A percentile compares a stretch with the other conserved stretches of the same genome.
Evolutionary conservation across 2,113 vertebrate species (phyloP).

Genomic region (Pseudois nayaur): DNA sequence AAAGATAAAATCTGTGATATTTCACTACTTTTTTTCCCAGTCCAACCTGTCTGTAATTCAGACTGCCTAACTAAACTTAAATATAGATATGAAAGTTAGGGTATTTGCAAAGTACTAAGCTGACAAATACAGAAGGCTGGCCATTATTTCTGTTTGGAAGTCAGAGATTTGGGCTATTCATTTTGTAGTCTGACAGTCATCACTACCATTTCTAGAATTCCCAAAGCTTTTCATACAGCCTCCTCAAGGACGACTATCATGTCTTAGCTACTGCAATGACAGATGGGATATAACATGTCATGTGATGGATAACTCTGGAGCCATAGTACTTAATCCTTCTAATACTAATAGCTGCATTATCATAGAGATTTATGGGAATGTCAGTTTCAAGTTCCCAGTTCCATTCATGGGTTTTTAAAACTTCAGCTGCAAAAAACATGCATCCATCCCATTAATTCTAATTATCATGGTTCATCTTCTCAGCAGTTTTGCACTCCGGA

Average conservation of each 20-base stretch:
- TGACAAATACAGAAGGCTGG: constrained; percentile 82
- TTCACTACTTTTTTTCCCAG: constrained; percentile 8
- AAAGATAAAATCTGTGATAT: constrained; percentile 55
- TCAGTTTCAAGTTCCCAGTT: constrained; percentile 89
- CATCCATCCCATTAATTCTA: constrained; percentile 93
- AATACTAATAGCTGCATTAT: constrained; percentile 90
- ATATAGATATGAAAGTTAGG: constrained; percentile 45
- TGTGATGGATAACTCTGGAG: constrained; percentile 88
- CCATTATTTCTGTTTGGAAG: constrained; percentile 79
- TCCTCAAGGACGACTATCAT: constrained; percentile 83
- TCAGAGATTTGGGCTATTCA: constrained; percentile 81
- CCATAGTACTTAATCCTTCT: constrained; percentile 88
- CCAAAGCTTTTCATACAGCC: constrained; percentile 79
- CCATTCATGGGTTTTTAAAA: constrained; percentile 88
- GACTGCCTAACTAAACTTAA: constrained; percentile 70
- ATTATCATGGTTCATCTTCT: constrained; percentile 91
- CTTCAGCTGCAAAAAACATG: constrained; percentile 89
- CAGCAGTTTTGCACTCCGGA: constrained; percentile 89
- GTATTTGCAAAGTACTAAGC: constrained; percentile 77
- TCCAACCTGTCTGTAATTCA: constrained; percentile 68
- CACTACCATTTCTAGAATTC: constrained; percentile 83
- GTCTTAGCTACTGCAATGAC: constrained; percentile 81
- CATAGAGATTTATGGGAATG: constrained; percentile 93
- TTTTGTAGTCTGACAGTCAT: constrained; percentile 77
- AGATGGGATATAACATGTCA: constrained; percentile 85